These are phyloP conservation scores for Scalopus aquaticus DNA, from an alignment of 2,113 vertebrate genomes.

Conservation along the genomic window DNA sequence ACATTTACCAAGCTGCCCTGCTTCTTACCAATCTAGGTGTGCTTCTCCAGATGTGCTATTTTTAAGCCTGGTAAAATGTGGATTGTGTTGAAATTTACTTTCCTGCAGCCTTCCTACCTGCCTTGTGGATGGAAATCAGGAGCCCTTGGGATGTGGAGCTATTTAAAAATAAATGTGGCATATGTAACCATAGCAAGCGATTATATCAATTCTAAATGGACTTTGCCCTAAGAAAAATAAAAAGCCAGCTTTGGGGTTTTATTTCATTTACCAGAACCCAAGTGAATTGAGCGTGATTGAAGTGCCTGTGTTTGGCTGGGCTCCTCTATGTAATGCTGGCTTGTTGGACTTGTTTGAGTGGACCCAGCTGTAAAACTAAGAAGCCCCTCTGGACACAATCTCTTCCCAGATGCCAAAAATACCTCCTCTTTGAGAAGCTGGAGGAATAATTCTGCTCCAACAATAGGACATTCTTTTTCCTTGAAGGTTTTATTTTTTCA, in stretches of 20 bases:
- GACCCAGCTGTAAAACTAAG: conserved; percentile 77
- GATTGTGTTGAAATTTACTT: conserved; percentile 70
- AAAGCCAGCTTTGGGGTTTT: conserved; percentile 66
- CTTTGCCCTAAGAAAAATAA: conserved; percentile 77
- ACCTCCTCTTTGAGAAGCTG: conserved; percentile 64
- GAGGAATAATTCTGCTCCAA: conserved; percentile 65
- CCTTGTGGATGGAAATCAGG: conserved; percentile 65
- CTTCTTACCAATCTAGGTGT: not conserved
- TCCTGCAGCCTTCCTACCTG: conserved; percentile 66
- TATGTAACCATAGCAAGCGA: conserved; percentile 67
- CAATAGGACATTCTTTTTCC: conserved; percentile 75
- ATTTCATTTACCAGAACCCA: conserved; percentile 74
- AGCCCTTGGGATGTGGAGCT: conserved; percentile 72
- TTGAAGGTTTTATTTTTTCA: conserved; percentile 50
- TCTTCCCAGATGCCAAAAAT: conserved; percentile 76
- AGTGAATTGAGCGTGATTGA: conserved; percentile 61
- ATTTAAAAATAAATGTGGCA: conserved; percentile 81
- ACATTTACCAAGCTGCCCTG: not conserved
- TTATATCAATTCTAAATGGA: conserved; percentile 75
- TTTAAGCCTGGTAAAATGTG: conserved; percentile 53
- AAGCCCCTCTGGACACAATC: conserved; percentile 65
- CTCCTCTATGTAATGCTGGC: conserved; percentile 57
- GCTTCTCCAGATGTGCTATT: conserved; percentile 48
- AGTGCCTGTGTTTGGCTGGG: conserved; percentile 65
- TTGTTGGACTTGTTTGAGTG: conserved; percentile 70